Evolutionary conservation across 37 sponge, comb jelly and placozoan genomes (phyloP), one percentile per base, ranked within the genome.

Genomic region (Spongia lamella): DNA sequence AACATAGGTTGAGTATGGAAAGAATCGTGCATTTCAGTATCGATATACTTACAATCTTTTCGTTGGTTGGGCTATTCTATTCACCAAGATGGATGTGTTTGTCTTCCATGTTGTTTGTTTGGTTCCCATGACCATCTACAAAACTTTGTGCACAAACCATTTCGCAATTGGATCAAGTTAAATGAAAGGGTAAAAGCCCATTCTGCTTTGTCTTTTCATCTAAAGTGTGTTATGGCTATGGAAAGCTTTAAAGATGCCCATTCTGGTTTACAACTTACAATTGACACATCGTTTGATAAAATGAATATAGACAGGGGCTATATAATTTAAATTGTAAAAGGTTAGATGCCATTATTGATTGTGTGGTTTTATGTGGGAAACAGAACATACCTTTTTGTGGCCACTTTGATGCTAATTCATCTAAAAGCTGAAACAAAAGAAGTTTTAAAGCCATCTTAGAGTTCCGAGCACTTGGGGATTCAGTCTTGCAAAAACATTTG

Each of bases 51-150:
- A 22, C 55, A 61, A 51, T 38, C 53, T 51, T 87, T 72, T 66
- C 38, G 60, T 22, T 87, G 88, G 88, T 72, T 87, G 19, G 57
- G 69, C 25, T 81, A 87, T 68, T 73, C 74, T 53, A 55, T 52
- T 15, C 31, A 65, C 20, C 38, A 26, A 29, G 56, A 79, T 79
- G 76, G 75, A 13, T 72, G 79, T 33, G 79, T 75, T 7, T 86
- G 87, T 58, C 49, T 87, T 29, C 22, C 53, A 30, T 87, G 82
- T 67, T 27, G 39, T 21, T 54, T 87, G 5, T 73, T 81, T 75
- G 71, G 58, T 30, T 26, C 34, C 49, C 39, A 16, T 39, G 21
- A 37, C 19, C 13, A 25, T 9, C 19, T 36, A 3, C 27, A 50
- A 35, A 54, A 72, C 25, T 56, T 82, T 31, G 74, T 82, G 3